A percentile compares a stretch with the other conserved stretches of the same genome.
Evolutionary conservation across 2,113 vertebrate species (phyloP).

Genomic region (Mesocricetus auratus): DNA sequence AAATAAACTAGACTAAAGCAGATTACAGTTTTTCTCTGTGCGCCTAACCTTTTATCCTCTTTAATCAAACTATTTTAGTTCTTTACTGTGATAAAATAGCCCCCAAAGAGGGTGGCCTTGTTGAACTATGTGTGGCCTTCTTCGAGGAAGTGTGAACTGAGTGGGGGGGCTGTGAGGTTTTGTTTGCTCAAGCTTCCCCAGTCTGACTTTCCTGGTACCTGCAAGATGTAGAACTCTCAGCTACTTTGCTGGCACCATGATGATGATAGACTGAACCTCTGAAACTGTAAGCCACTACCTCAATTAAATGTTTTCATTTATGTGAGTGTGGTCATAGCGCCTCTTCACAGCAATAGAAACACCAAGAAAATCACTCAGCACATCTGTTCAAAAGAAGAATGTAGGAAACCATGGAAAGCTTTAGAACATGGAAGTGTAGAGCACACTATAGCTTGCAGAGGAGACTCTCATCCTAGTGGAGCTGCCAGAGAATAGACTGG

Average conservation of each 20-base stretch:
- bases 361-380: not conserved
- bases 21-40: conserved; percentile 41
- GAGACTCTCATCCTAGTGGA: not conserved
- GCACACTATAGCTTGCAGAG: not conserved
- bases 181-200: not conserved
- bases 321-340: not conserved
- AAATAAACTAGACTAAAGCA: not conserved
- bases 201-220: not conserved
- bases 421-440: not conserved
- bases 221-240: not conserved
- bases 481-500: not conserved
- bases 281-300: not conserved
- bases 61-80: conserved; percentile 43
- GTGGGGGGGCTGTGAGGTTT: not conserved
- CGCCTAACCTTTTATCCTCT: not conserved
- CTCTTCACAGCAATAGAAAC: not conserved
- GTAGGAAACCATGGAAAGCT: not conserved
- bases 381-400: conserved; percentile 7
- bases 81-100: not conserved
- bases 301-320: not conserved
- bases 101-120: not conserved
- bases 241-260: not conserved
- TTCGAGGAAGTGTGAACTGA: not conserved
- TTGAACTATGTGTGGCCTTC: not conserved
- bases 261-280: not conserved